Evolutionary conservation across 1,140 invertebrate species (phyloP).

Genomic region (Bemisia tabaci): DNA sequence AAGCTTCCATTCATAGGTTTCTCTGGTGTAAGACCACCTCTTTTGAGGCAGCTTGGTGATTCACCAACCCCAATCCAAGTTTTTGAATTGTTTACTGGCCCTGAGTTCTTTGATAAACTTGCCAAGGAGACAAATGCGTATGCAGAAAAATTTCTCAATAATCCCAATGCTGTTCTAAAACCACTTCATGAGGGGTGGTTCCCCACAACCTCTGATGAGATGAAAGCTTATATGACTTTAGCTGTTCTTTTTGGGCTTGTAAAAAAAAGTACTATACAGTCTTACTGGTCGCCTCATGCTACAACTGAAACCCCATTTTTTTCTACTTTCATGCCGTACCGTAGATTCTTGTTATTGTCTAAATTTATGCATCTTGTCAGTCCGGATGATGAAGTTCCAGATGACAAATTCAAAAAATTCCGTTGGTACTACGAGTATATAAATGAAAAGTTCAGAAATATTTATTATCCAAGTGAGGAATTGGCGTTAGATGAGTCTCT

Average conservation of each 20-base stretch:
- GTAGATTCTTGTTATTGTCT: neutral
- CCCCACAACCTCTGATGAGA: neutral
- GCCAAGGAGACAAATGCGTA: neutral
- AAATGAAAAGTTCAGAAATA: neutral
- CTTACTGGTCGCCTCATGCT: neutral
- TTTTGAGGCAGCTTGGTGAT: neutral
- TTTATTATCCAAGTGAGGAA: constrained; percentile 14
- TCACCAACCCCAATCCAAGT: neutral
- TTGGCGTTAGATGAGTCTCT: constrained; percentile 17
- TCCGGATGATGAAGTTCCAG: neutral
- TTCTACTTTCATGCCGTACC: neutral
- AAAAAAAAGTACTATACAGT: neutral
- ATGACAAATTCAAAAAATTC: neutral
- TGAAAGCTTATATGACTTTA: neutral
- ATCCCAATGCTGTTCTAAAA: neutral
- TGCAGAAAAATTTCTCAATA: neutral
- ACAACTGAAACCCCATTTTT: neutral
- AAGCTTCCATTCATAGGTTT: neutral
- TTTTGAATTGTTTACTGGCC: neutral
- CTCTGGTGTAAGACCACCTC: neutral
- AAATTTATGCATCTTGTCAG: neutral
- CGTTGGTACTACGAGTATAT: neutral
- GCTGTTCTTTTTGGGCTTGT: neutral
- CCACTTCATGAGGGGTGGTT: neutral
- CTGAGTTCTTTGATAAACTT: neutral